Evolutionary conservation across 1,140 invertebrate genomes (phyloP), one percentile per base, ranked within the genome.

Genomic region (Ephestia elutella): DNA sequence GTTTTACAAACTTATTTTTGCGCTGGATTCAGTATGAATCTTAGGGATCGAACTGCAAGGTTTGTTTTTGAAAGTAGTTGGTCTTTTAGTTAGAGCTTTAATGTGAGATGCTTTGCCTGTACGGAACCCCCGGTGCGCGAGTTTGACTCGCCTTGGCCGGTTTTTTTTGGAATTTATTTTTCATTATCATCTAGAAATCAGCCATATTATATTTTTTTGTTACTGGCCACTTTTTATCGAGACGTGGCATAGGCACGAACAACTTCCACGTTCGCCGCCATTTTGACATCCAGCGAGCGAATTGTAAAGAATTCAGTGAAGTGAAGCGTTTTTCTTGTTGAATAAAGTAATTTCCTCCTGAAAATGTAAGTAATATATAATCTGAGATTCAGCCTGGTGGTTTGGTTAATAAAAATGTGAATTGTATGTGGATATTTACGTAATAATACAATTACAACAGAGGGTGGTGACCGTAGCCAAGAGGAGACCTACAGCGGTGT

Each of bases 221-320:
- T 64, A 66, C 83, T 87, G 85, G 85, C 82, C 82, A 87, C 80
- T 86, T 86, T 82, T 76, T 72, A 51, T 73, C 92, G 90, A 93
- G 93, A 94, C 93, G 93, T 94, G 93, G 93, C 93, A 93, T 90
- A 91, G 89, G 91, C 90, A 92, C 90, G 91, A 92, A 92, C 85
- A 90, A 92, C 89, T 92, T 93, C 90, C 90, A 92, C 90, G 90
- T 92, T 92, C 92, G 93, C 92, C 86, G 86, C 86, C 93, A 94
- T 94, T 93, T 94, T 94, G 92, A 93, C 92, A 92, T 92, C 90
- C 91, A 92, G 21, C 38, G 38, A 44, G 90, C 90, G 92, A 91
- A 90, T 92, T 91, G 90, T 92, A 92, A 90, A 91, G 89, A 87
- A 89, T 92, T 90, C 90, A 91, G 91, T 92, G 91, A 91, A 92